Conservation (phyloP, 1,140 invertebrate genomes). For the Drosophila baimaii region DNA sequence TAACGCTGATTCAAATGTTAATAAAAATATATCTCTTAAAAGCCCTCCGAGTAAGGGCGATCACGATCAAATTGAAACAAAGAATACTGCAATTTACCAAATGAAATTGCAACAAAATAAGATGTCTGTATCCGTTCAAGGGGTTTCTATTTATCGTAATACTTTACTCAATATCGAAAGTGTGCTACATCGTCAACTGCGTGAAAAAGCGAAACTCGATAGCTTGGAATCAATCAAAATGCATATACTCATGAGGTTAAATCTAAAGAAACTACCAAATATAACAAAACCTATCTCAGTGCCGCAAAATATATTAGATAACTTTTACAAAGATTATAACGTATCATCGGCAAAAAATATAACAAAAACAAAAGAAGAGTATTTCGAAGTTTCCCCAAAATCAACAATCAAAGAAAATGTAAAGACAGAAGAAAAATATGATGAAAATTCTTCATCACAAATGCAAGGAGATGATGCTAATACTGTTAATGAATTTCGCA, state of each 20-base stretch:
- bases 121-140: conserved; percentile 8
- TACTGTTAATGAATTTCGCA: conserved; percentile 30
- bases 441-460: conserved; percentile 36
- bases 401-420: not conserved
- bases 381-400: not conserved
- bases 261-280: conserved; percentile 70
- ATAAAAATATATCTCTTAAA: conserved; percentile 8
- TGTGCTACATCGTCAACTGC: conserved; percentile 62
- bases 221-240: conserved; percentile 79
- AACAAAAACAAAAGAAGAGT: not conserved
- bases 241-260: conserved; percentile 74
- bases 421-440: conserved; percentile 5
- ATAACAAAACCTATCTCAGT: conserved; percentile 71
- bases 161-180: conserved; percentile 57
- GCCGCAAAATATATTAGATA: conserved; percentile 70
- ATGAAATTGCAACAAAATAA: conserved; percentile 15
- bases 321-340: conserved; percentile 72
- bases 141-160: conserved; percentile 57
- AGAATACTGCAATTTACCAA: conserved; percentile 3
- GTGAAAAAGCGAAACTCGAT: conserved; percentile 73
- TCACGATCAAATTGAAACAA: conserved; percentile 3
- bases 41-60: not conserved
- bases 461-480: conserved; percentile 68
- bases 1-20: not conserved
- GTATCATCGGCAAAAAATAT: conserved; percentile 17